Evolutionary conservation across 2,797 vertebrate genomes (phyloP), one percentile per base, ranked within the genome.

Genomic region (Tadarida brasiliensis): DNA sequence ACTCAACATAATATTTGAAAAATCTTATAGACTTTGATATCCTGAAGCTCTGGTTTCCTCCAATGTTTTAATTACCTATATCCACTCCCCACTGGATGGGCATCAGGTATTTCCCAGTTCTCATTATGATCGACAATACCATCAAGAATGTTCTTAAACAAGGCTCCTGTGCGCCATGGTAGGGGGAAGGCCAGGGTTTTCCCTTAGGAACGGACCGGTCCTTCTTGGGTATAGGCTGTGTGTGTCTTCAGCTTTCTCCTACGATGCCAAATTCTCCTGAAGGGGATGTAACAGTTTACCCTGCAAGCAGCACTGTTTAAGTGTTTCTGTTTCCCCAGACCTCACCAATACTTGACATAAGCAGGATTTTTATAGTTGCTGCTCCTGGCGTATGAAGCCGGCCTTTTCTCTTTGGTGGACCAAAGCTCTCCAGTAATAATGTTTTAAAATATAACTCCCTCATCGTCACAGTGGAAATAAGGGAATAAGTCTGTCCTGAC

Each of bases 161-260:
- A 0, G 0, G 44, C 33, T 68, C 39, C n/a, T 26, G 2, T 30
- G 15, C 1, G 61, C 24, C 56, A 24, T 4, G 39, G 12, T 47
- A 65, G 71, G 56, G 24, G 4, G 24, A 65, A 54, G 16, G 49
- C 5, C 2, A 87, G 12, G 35, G 14, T 89, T 89, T 11, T 80
- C 28, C 54, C 33, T 90, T 63, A 73, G 39, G 22, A 63, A 44
- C 57, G 33, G 20, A 12, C 7, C 33, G n/a, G 28, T 39, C 39
- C 39, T 5, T n/a, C n/a, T 44, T 44, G 39, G 39, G 39, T 56
- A 61, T 3, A 12, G 7, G 28, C 7, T 10, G 1, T 2, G 0
- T 17, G 39, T 65, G 11, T 67, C 39, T 47, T 86, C n/a, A 67
- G 19, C n/a, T 56, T 3, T 7, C 61, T 17, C 54, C 28, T 26